phyloP scores from a whole-genome alignment of 2,888 invertebrate genomes.

The Pandemis heparana region DNA sequence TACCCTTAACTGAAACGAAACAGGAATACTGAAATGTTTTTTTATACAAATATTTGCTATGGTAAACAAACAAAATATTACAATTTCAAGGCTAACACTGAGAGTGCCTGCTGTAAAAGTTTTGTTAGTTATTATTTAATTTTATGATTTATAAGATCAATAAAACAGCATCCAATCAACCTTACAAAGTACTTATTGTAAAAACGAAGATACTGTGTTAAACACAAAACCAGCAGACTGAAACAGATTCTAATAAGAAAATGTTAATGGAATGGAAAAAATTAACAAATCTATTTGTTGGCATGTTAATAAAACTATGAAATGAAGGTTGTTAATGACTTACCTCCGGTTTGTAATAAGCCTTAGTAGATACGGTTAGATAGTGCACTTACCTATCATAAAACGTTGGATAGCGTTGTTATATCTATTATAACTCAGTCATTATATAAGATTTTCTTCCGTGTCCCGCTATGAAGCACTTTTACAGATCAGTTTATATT shows the following conservation, averaged over 20 bases:
- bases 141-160: background rate
- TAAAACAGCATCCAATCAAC: background rate
- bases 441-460: conserved; percentile 48
- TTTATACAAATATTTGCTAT: too few species aligned
- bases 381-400: conserved; percentile 65
- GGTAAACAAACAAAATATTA: too few species aligned
- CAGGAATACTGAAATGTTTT: too few species aligned
- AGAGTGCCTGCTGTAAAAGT: too few species aligned
- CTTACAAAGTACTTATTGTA: background rate
- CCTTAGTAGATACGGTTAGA: conserved; percentile 23
- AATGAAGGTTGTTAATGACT: conserved; percentile 30
- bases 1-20: too few species aligned
- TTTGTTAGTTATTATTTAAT: background rate
- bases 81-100: too few species aligned
- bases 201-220: background rate
- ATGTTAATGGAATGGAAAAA: background rate
- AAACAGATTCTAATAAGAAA: conserved; percentile 32
- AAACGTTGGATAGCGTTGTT: conserved; percentile 49
- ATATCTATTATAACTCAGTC: conserved; percentile 36
- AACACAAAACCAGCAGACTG: background rate
- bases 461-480: conserved; percentile 17
- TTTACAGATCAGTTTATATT: background rate
- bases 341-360: conserved; percentile 35
- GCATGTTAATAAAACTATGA: conserved; percentile 3
- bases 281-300: background rate